Conservation (phyloP, 2,797 vertebrate species). For the Chaunax sp. region DNA sequence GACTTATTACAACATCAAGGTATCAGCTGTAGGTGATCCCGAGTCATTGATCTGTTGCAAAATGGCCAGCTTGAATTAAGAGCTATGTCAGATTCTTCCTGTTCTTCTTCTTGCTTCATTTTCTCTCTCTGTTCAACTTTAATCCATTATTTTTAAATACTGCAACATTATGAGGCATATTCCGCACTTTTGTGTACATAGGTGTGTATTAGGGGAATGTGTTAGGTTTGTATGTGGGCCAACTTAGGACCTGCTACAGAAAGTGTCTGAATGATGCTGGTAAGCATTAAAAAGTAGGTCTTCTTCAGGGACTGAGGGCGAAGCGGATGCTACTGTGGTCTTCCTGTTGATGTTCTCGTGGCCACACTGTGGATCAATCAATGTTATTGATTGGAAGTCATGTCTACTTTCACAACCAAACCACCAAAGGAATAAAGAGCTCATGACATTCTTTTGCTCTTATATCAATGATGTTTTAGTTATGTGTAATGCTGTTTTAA, state of each 20-base stretch:
- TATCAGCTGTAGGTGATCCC: neutral
- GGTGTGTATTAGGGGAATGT: no score
- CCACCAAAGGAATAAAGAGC: neutral
- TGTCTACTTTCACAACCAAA: constrained; percentile 6
- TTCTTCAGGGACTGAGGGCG: neutral
- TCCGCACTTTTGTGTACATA: no score
- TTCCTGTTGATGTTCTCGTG: constrained; percentile 15
- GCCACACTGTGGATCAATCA: neutral
- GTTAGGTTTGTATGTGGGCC: no score
- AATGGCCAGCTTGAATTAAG: no score
- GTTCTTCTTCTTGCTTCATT: no score
- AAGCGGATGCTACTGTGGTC: constrained; percentile 10
- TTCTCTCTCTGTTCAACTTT: no score
- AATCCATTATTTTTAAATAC: no score
- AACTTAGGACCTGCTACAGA: neutral
- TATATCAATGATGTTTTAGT: neutral
- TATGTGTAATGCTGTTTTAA: neutral
- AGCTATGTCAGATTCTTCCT: no score
- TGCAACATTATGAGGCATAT: no score
- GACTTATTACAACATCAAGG: neutral
- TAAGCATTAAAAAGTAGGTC: neutral
- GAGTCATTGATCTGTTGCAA: constrained; percentile 22
- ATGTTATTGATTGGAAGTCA: constrained; percentile 3
- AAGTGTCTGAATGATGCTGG: constrained; percentile 4
- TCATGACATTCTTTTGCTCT: neutral